These are phyloP conservation scores for Leucozona laternaria DNA, from an alignment of 2,888 invertebrate genomes.

Conservation along the genomic window DNA sequence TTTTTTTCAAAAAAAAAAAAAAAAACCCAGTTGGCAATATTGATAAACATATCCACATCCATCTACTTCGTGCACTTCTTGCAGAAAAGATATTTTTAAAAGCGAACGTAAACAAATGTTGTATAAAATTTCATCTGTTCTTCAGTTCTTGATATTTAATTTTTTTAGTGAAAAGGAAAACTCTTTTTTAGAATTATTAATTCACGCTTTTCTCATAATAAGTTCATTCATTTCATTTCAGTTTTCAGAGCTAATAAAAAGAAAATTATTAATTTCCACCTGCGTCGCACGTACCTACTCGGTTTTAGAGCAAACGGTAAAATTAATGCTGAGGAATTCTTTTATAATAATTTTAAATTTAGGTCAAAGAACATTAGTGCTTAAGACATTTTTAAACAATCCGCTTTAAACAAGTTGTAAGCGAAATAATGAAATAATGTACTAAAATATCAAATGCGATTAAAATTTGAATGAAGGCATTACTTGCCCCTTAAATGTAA, in stretches of 20 bases:
- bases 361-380: too few relatives aligned
- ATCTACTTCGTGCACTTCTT: not conserved
- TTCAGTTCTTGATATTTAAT: not conserved
- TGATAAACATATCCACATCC: not conserved
- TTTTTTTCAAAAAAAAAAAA: too few relatives aligned
- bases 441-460: not conserved
- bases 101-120: constrained; percentile 59
- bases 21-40: not conserved
- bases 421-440: too few relatives aligned
- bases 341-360: too few relatives aligned
- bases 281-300: not conserved
- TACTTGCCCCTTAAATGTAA: not conserved
- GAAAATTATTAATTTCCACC: too few relatives aligned
- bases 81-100: constrained; percentile 56
- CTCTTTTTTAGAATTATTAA: constrained; percentile 40
- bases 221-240: constrained; percentile 58
- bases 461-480: not conserved
- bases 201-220: constrained; percentile 37
- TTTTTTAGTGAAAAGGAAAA: not conserved
- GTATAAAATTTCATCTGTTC: constrained; percentile 8
- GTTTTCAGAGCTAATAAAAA: constrained; percentile 24
- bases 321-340: too few relatives aligned
- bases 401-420: too few relatives aligned
- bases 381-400: too few relatives aligned
- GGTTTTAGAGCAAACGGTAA: not conserved